phyloP scores from a whole-genome alignment of 1,140 invertebrate genomes.

The Diplogasteroides magnus region DNA sequence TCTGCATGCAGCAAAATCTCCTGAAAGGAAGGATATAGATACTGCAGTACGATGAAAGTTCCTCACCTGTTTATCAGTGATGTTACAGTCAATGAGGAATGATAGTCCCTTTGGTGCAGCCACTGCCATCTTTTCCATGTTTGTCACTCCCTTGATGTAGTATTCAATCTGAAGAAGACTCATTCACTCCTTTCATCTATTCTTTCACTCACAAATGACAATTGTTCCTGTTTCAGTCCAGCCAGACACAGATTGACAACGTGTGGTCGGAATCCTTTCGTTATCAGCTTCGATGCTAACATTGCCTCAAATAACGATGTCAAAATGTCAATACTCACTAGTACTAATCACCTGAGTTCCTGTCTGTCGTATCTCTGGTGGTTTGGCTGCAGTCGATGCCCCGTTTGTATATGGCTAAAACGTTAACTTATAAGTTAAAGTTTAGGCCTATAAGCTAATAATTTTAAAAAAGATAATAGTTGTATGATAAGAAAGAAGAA shows the following conservation, averaged over 20 bases:
- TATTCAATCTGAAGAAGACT: constrained; percentile 16
- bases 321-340: neutral
- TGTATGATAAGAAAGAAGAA: no score
- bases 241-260: neutral
- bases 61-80: constrained; percentile 24
- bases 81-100: constrained; percentile 12
- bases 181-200: neutral
- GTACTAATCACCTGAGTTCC: neutral
- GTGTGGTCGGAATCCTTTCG: neutral
- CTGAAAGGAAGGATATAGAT: constrained; percentile 10
- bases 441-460: no score
- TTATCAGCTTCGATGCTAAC: neutral
- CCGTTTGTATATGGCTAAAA: neutral
- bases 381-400: neutral
- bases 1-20: constrained; percentile 5
- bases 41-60: neutral
- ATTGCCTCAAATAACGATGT: neutral
- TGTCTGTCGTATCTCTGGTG: neutral
- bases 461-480: no score
- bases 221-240: neutral
- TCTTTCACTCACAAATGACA: neutral
- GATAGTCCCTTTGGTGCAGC: constrained; percentile 8
- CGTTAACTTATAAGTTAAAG: neutral
- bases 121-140: constrained; percentile 14
- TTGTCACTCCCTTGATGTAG: constrained; percentile 18